Conservation (phyloP, 2,797 vertebrate genomes). For the Hozukius guyotensis region DNA sequence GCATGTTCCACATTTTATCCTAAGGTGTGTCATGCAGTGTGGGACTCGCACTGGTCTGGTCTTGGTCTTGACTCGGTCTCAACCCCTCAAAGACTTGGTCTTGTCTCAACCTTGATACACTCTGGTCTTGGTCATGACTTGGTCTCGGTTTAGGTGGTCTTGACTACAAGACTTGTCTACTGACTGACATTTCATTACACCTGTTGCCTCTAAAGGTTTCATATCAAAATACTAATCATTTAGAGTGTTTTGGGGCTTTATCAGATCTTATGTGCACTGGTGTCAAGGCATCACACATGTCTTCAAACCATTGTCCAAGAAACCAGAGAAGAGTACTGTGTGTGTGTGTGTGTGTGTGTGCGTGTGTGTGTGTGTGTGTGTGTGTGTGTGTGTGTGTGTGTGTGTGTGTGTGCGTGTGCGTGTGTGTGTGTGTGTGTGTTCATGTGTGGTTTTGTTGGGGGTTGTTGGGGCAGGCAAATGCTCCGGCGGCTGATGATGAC, state of each 20-base stretch:
- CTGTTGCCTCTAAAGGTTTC: neutral
- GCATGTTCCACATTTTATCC: too few species aligned
- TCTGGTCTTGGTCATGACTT: too few species aligned
- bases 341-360: conserved; percentile 4
- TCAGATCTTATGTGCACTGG: neutral
- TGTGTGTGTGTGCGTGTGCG: conserved; percentile 3
- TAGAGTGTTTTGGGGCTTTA: neutral
- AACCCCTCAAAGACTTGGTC: too few species aligned
- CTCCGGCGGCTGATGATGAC: conserved; percentile 38
- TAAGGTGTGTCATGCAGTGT: too few species aligned
- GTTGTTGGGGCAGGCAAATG: neutral
- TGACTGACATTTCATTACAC: neutral
- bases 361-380: conserved; percentile 1
- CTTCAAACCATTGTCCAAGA: neutral
- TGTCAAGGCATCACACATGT: neutral
- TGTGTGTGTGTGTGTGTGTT: conserved; percentile 7
- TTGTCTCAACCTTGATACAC: too few species aligned
- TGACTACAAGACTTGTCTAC: too few species aligned
- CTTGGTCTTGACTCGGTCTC: too few species aligned
- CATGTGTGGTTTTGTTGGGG: conserved; percentile 2
- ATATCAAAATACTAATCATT: neutral
- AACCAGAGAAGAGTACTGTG: neutral
- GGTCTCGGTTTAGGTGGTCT: too few species aligned
- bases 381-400: conserved; percentile 1
- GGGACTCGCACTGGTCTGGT: too few species aligned